Percentiles rank a stretch among this genome's conserved stretches.
Conservation (phyloP, 2,888 invertebrate genomes). For the Nomada hirtipes region DNA sequence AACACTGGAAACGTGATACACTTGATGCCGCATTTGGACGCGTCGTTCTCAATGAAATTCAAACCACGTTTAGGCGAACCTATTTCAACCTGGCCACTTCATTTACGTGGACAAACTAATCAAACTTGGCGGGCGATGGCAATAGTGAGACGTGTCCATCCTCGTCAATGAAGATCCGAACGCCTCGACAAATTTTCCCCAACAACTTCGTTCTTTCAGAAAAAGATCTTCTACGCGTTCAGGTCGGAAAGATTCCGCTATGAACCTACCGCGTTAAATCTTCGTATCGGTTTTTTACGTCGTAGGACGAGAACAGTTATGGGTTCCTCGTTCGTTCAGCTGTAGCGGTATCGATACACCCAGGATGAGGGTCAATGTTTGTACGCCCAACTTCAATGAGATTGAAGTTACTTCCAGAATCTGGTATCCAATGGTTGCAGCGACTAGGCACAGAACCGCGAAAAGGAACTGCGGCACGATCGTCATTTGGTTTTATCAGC, state of each 20-base stretch:
- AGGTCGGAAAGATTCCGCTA: background rate
- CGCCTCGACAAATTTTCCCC: background rate
- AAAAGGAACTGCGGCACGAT: conserved; percentile 16
- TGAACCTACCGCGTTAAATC: background rate
- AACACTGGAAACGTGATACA: background rate
- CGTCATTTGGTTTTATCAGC: conserved; percentile 53
- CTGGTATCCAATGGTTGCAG: conserved; percentile 19
- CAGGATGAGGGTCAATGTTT: conserved; percentile 53
- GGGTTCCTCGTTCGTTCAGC: background rate
- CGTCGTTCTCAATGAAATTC: conserved; percentile 25
- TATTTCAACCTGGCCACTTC: conserved; percentile 21
- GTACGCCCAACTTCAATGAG: conserved; percentile 49
- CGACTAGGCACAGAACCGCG: background rate
- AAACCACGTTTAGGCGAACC: conserved; percentile 11
- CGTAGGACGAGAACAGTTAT: background rate
- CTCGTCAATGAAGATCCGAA: background rate
- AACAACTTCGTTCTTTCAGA: background rate
- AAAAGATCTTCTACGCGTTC: background rate
- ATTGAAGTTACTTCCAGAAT: conserved; percentile 33
- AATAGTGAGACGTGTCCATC: conserved; percentile 19
- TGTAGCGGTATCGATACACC: conserved; percentile 10
- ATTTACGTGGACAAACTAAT: conserved; percentile 53
- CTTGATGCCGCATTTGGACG: background rate
- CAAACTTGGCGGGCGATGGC: conserved; percentile 34
- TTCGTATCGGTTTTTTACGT: background rate